These are phyloP conservation scores for Linyphia triangularis DNA, from an alignment of 2,888 invertebrate genomes.

Conservation along the genomic window DNA sequence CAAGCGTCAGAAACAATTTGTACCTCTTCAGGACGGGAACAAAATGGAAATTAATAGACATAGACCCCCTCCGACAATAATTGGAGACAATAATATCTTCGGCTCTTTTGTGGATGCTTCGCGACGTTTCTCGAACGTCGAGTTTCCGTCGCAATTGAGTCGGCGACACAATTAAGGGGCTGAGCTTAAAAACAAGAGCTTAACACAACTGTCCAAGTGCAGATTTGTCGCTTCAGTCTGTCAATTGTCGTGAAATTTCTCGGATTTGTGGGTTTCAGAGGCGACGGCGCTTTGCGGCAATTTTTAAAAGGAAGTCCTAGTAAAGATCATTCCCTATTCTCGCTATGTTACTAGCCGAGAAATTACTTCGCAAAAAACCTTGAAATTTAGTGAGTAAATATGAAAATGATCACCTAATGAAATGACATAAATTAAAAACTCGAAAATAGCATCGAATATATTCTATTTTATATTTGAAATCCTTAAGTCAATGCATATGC, in stretches of 20 bases:
- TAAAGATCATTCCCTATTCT: no score
- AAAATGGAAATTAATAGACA: constrained; percentile 65
- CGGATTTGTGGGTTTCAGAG: no score
- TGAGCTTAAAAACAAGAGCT: neutral
- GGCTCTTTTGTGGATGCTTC: constrained; percentile 26
- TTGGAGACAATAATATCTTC: constrained; percentile 23
- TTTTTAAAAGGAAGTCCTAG: no score
- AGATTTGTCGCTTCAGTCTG: neutral
- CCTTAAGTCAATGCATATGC: no score
- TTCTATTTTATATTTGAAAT: no score
- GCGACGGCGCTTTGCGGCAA: no score
- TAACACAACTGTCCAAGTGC: neutral
- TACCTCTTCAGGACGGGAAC: constrained; percentile 31
- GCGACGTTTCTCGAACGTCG: constrained; percentile 1
- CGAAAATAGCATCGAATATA: no score
- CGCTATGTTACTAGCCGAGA: no score
- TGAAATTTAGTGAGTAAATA: no score
- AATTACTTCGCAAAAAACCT: no score
- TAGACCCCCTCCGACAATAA: constrained; percentile 18
- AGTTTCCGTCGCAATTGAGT: constrained; percentile 12
- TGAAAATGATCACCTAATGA: no score
- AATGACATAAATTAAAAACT: no score
- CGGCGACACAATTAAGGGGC: neutral
- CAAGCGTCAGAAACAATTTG: constrained; percentile 31
- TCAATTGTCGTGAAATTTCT: neutral